Evolutionary conservation across 2,797 vertebrate species (phyloP).

Genomic region (Platyrinchus mystaceus): DNA sequence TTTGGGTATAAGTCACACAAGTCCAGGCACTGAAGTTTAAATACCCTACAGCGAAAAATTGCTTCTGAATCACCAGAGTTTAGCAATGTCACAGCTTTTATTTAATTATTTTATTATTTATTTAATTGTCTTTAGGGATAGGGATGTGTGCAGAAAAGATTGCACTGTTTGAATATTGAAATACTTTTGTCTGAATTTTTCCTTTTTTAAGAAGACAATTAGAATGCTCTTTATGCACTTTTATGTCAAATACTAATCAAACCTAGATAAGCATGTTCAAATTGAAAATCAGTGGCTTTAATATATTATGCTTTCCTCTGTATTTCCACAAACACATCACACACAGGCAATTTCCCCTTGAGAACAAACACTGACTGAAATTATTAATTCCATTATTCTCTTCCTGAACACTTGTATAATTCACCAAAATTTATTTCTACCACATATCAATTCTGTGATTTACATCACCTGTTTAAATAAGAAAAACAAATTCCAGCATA

Average conservation of each 20-base stretch:
- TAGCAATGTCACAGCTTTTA: not conserved
- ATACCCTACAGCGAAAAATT: not conserved
- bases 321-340: not conserved
- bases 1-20: not conserved
- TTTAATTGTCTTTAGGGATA: not conserved
- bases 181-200: not conserved
- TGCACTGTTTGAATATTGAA: not conserved
- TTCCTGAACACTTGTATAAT: not conserved
- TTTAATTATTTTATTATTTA: not conserved
- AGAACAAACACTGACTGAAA: not conserved
- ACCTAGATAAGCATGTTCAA: not conserved
- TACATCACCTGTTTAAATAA: not conserved
- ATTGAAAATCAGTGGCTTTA: not conserved
- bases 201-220: not conserved
- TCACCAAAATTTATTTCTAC: not conserved
- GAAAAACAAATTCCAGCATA: not conserved
- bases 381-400: not conserved
- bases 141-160: not conserved
- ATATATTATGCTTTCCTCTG: not conserved
- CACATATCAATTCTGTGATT: not conserved
- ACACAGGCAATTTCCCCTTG: not conserved
- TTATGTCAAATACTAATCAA: not conserved
- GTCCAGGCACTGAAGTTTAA: not conserved
- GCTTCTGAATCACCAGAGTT: not conserved
- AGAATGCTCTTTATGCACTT: not conserved